Base-by-base conservation (phyloP, 1,140 invertebrate genomes). In the Samia ricini region DNA sequence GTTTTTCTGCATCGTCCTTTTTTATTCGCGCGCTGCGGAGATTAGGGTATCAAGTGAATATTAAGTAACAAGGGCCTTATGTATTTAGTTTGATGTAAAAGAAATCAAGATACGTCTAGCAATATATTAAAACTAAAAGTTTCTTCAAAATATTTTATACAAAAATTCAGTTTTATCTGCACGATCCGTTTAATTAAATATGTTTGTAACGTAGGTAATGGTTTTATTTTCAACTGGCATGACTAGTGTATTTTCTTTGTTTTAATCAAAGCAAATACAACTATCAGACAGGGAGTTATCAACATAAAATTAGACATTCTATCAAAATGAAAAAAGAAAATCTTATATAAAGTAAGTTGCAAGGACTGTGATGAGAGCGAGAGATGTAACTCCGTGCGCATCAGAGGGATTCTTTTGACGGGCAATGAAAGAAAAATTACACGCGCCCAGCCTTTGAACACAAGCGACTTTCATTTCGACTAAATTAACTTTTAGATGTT, bases 401-500 rank as follows among this genome's bases (percentile, higher is more conserved):
- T 21, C 21, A 7, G 52, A 55, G 52, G 52, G 52, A 55, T 22
- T 22, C 52, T 55, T 51, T 55, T 55, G 67, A 73, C 68, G 67
- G 50, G 61, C 60, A 70, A 70, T 76, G 74, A 76, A 71, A 76
- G 73, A 74, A 72, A 74, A 74, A 76, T 74, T 72, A 74, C 71
- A 71, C 63, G 63, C 61, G 52, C 58, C 55, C 58, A 36, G 62
- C 49, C 68, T 66, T 65, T 62, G 67, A 70, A 70, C 60, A 59
- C 65, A 66, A 61, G 60, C 63, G 24, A 58, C 52, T 66, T 68
- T 68, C 69, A 61, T 68, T 84, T 78, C 63, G 69, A 64, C 71
- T 72, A 79, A 85, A 85, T 82, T 85, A 81, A 82, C 76, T 81
- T 82, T 75, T 60, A 62, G 63, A 63, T 23, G 52, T 59, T 61